These are phyloP conservation scores for Tapirus terrestris DNA, from an alignment of 2,113 vertebrate genomes.

Conservation along the genomic window DNA sequence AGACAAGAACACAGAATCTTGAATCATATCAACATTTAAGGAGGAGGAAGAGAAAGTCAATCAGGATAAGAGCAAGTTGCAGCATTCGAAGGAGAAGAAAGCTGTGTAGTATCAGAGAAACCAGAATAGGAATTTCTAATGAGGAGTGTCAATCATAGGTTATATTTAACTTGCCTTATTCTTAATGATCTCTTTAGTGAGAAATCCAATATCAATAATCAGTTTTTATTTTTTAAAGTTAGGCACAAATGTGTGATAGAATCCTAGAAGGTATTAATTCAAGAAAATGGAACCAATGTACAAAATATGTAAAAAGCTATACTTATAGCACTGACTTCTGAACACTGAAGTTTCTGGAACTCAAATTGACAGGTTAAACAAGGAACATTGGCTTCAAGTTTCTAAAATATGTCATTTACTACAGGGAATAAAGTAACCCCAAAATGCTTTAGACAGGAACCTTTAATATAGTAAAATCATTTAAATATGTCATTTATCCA, in stretches of 20 bases:
- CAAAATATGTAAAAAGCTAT: neutral
- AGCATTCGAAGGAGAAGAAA: neutral
- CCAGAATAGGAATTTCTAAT: neutral
- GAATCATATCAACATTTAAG: neutral
- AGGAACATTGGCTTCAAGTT: neutral
- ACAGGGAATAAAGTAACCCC: slow-evolving; percentile 31
- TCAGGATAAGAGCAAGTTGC: neutral
- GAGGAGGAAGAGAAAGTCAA: neutral
- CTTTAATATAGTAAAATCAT: slow-evolving; percentile 74
- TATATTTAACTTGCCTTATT: neutral
- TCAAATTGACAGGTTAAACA: slow-evolving; percentile 46
- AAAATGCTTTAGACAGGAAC: slow-evolving; percentile 52
- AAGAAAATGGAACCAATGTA: neutral
- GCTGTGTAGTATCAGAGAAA: neutral
- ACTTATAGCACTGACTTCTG: neutral
- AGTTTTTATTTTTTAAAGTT: neutral
- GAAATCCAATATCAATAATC: neutral
- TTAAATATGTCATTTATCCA: slow-evolving; percentile 75
- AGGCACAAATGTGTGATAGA: neutral
- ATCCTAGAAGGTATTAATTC: neutral
- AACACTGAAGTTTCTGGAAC: slow-evolving; percentile 17
- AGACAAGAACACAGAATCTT: neutral
- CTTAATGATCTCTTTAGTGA: neutral
- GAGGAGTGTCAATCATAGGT: rapidly evolving
- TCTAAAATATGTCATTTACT: slow-evolving; percentile 66